phyloP scores from a whole-genome alignment of 1,140 invertebrate species.

The Drosophila sproati region DNA sequence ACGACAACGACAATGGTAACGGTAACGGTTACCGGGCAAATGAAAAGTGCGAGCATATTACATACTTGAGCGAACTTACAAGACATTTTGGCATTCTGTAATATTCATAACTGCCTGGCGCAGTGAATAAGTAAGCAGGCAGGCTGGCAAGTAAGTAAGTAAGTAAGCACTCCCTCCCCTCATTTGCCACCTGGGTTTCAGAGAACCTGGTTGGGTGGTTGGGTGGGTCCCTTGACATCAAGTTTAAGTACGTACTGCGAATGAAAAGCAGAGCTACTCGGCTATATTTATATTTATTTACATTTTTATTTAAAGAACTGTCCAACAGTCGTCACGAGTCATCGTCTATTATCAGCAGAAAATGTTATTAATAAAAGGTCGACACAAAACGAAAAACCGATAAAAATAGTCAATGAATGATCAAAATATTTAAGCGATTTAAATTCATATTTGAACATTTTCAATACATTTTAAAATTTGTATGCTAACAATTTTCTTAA shows the following conservation, averaged over 20 bases:
- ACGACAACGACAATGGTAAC: slow-evolving; percentile 25
- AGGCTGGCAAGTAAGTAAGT: slow-evolving; percentile 26
- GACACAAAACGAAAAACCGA: too few relatives aligned
- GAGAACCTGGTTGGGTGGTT: background rate
- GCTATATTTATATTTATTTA: background rate
- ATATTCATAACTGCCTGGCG: slow-evolving; percentile 70
- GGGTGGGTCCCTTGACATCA: slow-evolving; percentile 4
- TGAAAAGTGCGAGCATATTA: slow-evolving; percentile 58
- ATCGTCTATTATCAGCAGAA: background rate
- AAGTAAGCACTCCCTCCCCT: background rate
- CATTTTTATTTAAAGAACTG: slow-evolving; percentile 7
- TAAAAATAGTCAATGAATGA: too few relatives aligned
- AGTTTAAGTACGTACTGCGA: slow-evolving; percentile 24
- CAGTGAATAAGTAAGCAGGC: slow-evolving; percentile 34
- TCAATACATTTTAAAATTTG: too few relatives aligned
- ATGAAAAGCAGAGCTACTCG: slow-evolving; percentile 19
- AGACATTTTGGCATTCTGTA: slow-evolving; percentile 75
- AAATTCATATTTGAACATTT: too few relatives aligned
- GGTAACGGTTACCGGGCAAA: slow-evolving; percentile 43
- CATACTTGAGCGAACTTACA: slow-evolving; percentile 70
- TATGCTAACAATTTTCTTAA: too few relatives aligned
- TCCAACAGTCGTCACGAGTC: background rate
- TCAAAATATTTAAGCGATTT: too few relatives aligned
- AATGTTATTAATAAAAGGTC: too few relatives aligned
- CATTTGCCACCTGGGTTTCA: slow-evolving; percentile 5